Evolutionary conservation across 1,140 invertebrate species (phyloP), one percentile per base, ranked within the genome.

Genomic region (Mylabris phalerata): DNA sequence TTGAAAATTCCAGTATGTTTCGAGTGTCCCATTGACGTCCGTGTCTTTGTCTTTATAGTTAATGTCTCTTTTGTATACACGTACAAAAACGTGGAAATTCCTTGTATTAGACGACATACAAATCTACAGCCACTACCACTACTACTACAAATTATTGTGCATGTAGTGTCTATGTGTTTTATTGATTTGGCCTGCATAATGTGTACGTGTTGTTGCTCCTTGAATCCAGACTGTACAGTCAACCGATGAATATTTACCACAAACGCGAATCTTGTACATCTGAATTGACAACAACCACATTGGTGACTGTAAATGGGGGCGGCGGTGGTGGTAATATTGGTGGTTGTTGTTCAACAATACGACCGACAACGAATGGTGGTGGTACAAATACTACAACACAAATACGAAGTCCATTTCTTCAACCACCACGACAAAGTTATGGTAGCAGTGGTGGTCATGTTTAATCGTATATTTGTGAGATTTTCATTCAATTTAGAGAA

Each of bases 261-360:
- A 87, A 86, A 68, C 71, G 84, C 6, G 84, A 86, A 70, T 86
- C 84, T 0, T 84, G 83, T 9, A 81, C 82, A 2, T 86, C 84
- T 44, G 85, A 86, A 68, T 81, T 82, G 2, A 87, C 84, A 0
- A 85, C 82, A 19, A 85, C 84, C 2, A 86, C 84, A n/a, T 72
- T 86, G 39, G 77, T 86, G 5, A 66, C 68, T 2, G 65, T 72
- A 9, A 72, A 72, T 55, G 71, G 72, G 13, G 68, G 68, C 13
- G 47, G 19, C 19, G 19, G 19, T 19, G 19, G 19, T 19, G 1
- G 19, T 19, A 19, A 19, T 19, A 19, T 19, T 19, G 19, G 19
- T 19, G 19, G 19, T 19, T 19, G 19, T 19, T 19, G 19, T 19
- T 19, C 58, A 10, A 62, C 55, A 27, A 32, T 32, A 32, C 50